Conservation (phyloP, 2,888 invertebrate genomes). For the Tipula helvola region DNA sequence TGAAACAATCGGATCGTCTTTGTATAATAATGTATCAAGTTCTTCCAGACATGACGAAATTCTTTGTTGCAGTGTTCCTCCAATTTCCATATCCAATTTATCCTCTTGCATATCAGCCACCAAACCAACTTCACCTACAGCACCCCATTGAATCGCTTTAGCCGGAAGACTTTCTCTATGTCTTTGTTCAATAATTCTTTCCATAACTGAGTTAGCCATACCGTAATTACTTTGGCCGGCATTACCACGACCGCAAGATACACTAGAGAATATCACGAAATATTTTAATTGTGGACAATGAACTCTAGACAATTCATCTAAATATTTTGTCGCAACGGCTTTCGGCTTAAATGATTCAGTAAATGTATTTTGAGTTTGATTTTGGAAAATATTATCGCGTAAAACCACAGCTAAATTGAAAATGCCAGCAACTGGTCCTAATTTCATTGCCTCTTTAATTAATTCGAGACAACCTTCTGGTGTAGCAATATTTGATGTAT, state of each 20-base stretch:
- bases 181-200: constrained; percentile 69
- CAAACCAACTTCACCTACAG: constrained; percentile 77
- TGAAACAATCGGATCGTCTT: constrained; percentile 55
- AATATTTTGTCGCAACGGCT: constrained; percentile 62
- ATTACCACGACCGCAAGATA: constrained; percentile 84
- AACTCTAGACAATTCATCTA: constrained; percentile 54
- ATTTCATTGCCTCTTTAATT: constrained; percentile 45
- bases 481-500: constrained; percentile 45
- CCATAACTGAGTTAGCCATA: constrained; percentile 82
- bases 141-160: constrained; percentile 86
- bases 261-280: constrained; percentile 86
- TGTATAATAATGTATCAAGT: constrained; percentile 59
- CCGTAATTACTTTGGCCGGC: constrained; percentile 87
- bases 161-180: constrained; percentile 57
- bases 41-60: constrained; percentile 69
- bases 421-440: constrained; percentile 67
- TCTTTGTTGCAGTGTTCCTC: constrained; percentile 75
- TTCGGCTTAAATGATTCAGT: constrained; percentile 60
- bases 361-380: constrained; percentile 60
- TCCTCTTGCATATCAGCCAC: constrained; percentile 65
- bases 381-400: constrained; percentile 61
- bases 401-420: constrained; percentile 82
- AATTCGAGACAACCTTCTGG: constrained; percentile 54
- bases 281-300: constrained; percentile 46
- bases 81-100: constrained; percentile 52